These are phyloP conservation scores for Gila robusta DNA, from an alignment of 2,797 vertebrate species.

Conservation along the genomic window DNA sequence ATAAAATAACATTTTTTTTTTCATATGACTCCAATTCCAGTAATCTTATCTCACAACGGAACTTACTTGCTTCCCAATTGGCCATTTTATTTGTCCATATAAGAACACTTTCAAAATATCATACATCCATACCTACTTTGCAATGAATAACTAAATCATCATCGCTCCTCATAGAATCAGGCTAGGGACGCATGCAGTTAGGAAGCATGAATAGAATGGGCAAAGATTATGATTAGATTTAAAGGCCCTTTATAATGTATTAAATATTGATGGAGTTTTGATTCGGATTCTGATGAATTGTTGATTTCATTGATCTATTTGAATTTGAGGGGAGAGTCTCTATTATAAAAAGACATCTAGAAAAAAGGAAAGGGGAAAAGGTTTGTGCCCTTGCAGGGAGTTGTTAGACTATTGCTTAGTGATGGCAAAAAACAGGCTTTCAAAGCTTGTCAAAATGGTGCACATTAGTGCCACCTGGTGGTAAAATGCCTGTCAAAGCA, in stretches of 20 bases:
- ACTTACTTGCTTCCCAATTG: background rate
- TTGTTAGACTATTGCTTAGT: background rate
- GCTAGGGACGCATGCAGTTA: background rate
- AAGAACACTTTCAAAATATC: background rate
- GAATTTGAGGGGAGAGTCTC: background rate
- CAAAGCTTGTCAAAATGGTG: background rate
- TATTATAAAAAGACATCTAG: background rate
- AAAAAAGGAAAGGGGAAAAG: background rate
- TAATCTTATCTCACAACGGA: background rate
- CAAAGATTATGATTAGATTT: background rate
- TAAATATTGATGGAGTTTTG: background rate
- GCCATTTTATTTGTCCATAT: background rate
- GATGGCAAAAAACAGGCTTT: background rate
- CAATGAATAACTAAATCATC: background rate
- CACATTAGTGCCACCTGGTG: background rate
- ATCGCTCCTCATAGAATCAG: background rate
- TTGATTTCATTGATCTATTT: background rate
- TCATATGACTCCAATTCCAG: background rate
- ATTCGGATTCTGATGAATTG: background rate
- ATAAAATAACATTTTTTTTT: background rate
- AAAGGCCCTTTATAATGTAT: background rate
- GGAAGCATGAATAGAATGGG: background rate
- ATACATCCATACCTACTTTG: background rate
- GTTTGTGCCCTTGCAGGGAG: background rate
- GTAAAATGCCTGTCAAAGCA: background rate